Conservation (phyloP, 2,797 vertebrate species). For the Columba guinea region DNA sequence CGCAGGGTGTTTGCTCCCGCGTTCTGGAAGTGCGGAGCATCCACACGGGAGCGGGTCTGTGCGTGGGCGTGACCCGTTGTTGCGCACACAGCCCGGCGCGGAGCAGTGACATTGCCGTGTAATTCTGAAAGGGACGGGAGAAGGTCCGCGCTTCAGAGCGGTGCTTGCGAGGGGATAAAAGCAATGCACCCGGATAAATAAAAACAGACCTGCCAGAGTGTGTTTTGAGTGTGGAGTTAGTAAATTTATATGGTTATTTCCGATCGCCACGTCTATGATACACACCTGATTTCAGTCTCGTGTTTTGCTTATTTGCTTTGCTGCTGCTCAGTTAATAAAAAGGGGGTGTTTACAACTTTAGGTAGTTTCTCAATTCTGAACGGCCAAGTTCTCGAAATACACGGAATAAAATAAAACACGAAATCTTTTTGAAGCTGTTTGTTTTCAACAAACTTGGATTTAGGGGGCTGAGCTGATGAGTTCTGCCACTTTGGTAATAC, state of each 20-base stretch:
- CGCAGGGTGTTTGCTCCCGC: accelerated
- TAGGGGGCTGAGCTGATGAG: background rate
- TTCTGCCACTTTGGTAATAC: background rate
- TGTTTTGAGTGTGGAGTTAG: background rate
- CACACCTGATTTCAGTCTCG: accelerated
- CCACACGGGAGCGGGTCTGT: too few relatives aligned
- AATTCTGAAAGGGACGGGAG: background rate
- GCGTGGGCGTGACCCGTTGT: too few relatives aligned
- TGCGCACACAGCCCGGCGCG: too few relatives aligned
- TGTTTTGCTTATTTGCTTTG: background rate
- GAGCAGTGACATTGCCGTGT: too few relatives aligned
- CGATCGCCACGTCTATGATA: accelerated
- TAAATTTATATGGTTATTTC: background rate
- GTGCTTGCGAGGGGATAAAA: background rate
- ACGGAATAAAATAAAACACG: background rate
- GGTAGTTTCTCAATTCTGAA: background rate
- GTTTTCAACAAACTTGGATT: background rate
- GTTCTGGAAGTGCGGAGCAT: background rate
- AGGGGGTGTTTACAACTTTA: background rate
- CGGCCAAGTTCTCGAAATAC: background rate
- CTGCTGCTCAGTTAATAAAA: background rate
- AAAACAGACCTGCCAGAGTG: background rate
- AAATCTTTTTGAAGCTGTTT: background rate
- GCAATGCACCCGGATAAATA: background rate
- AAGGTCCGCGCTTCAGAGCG: background rate